Evolutionary conservation across 2,797 vertebrate species (phyloP).

Genomic region (Pipistrellus nathusii): DNA sequence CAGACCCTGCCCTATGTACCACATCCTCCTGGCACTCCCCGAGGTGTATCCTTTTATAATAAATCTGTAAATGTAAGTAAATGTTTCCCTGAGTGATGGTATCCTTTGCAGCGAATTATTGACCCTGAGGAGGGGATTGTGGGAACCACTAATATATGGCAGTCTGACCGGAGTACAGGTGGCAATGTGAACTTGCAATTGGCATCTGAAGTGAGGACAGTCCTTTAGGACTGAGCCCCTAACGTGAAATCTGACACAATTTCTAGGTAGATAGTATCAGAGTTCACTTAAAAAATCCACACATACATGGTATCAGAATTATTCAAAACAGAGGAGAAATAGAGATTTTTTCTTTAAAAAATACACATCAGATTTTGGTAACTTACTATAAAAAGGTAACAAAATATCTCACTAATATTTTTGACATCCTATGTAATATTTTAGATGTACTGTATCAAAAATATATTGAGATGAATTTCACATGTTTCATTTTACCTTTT

Average conservation of each 20-base stretch:
- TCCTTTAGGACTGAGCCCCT: neutral
- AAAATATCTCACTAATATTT: neutral
- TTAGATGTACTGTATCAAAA: neutral
- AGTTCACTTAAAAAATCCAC: neutral
- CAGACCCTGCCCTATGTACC: neutral
- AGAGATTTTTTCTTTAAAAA: neutral
- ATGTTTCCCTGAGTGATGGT: neutral
- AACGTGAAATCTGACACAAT: neutral
- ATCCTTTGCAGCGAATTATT: neutral
- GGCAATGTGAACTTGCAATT: neutral
- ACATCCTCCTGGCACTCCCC: neutral
- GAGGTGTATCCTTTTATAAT: neutral
- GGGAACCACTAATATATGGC: neutral
- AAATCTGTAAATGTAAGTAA: neutral
- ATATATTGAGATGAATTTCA: conserved; percentile 3
- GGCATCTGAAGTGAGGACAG: neutral
- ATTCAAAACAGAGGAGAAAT: neutral
- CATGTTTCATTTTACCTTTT: neutral
- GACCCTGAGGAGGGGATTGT: neutral
- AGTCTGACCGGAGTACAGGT: neutral
- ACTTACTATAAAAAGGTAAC: neutral
- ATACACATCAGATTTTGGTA: neutral
- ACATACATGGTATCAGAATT: neutral
- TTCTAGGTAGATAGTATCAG: neutral
- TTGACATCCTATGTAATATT: neutral